Conservation (phyloP, 2,797 vertebrate genomes). For the Manis crassicaudata region DNA sequence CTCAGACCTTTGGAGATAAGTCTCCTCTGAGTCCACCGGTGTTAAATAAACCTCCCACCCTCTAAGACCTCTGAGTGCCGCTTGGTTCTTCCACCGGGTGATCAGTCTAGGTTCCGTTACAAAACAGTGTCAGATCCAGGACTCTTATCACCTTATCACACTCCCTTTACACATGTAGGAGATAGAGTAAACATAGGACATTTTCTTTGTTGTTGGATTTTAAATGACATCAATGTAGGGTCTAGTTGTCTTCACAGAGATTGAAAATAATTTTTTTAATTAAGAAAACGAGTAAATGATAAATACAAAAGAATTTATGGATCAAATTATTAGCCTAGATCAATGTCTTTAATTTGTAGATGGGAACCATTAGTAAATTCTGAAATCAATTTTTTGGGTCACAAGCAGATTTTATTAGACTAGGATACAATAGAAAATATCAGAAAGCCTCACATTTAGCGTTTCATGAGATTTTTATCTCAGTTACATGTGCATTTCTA, state of each 20-base stretch:
- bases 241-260: constrained; percentile 7
- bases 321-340: neutral
- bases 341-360: constrained; percentile 34
- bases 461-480: neutral
- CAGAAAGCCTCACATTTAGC: neutral
- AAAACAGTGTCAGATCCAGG: neutral
- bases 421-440: neutral
- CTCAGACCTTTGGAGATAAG: too few relatives aligned
- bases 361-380: neutral
- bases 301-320: constrained; percentile 50
- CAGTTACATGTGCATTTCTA: neutral
- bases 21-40: too few relatives aligned
- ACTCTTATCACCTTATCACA: neutral
- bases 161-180: neutral
- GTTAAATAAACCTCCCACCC: too few relatives aligned
- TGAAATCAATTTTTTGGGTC: neutral
- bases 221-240: neutral
- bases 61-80: too few relatives aligned
- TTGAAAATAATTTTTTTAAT: constrained; percentile 32
- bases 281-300: constrained; percentile 43
- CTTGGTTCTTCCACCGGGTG: too few relatives aligned
- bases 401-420: constrained; percentile 20
- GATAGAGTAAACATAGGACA: neutral
- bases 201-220: constrained; percentile 23
- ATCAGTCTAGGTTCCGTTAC: too few relatives aligned